phyloP scores from a whole-genome alignment of 1,140 invertebrate genomes.

The Bombus superbus region DNA sequence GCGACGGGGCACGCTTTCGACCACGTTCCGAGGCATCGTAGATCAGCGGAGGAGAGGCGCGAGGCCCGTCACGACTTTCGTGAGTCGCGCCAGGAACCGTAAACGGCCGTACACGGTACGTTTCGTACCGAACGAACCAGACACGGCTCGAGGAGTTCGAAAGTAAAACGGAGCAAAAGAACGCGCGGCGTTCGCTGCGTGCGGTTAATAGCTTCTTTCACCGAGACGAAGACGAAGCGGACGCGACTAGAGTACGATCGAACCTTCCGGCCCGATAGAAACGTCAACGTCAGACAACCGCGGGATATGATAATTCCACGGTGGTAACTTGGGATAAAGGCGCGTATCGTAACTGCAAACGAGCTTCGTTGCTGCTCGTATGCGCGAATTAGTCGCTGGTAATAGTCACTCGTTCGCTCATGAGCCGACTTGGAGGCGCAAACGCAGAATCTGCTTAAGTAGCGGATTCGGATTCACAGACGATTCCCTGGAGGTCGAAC shows the following conservation, averaged over 20 bases:
- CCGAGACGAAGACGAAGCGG: not conserved
- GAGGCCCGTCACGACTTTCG: conserved; percentile 37
- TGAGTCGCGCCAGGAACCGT: not conserved
- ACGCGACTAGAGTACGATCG: conserved; percentile 3
- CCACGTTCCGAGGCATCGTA: not conserved
- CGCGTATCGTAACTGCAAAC: not conserved
- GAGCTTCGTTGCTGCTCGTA: not conserved
- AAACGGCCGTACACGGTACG: not conserved
- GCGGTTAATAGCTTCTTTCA: conserved; percentile 49
- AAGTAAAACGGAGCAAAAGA: conserved; percentile 51
- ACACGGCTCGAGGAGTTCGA: conserved; percentile 35
- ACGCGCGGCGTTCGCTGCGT: conserved; percentile 27
- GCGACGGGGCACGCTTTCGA: not conserved
- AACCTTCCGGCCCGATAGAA: conserved; percentile 20
- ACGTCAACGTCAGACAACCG: conserved; percentile 20
- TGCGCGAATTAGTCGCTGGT: not conserved
- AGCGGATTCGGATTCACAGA: not conserved
- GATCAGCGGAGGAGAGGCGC: not conserved
- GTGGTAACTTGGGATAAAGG: not conserved
- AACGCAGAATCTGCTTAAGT: conserved; percentile 19
- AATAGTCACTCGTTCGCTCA: not conserved
- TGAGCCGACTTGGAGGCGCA: conserved; percentile 22
- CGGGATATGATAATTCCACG: not conserved
- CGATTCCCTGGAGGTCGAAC: not conserved
- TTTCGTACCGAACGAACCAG: not conserved